Evolutionary conservation across 1,140 invertebrate genomes (phyloP), one percentile per base, ranked within the genome.

Genomic region (Apis laboriosa): DNA sequence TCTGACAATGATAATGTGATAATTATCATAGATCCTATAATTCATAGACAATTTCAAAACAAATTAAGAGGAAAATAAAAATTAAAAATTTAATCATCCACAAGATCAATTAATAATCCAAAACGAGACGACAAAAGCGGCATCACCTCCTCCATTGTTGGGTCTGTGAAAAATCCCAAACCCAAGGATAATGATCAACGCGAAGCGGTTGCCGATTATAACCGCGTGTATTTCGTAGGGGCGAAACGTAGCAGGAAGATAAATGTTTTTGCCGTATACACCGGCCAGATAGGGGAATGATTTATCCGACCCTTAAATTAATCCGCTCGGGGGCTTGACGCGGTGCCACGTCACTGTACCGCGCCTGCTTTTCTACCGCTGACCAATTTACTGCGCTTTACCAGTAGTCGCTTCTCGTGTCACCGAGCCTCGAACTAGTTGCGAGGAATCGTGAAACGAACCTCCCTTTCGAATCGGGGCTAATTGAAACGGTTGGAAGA

Each of bases 291-390:
- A 86, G 85, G 79, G 49, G 67, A 66, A 86, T 86, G 85, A 86
- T 86, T 86, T 86, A 86, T 86, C 75, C 86, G 75, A 43, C 75
- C 85, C 85, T 86, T 86, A 86, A 86, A 86, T 86, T 86, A 86
- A 86, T 86, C 85, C 79, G 79, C 84, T 64, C 78, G 24, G 84
- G 79, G 75, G 84, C 85, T 86, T 86, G 84, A 86, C 73, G 85
- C 84, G 84, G 66, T 75, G 80, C 60, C 78, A 61, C 73, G 56
- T 64, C 68, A 67, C 68, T 73, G 85, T 61, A 85, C 84, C 86
- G 49, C 74, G 70, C 79, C 70, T 68, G 85, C 85, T 86, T 86
- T 86, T 71, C 64, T 24, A 55, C 58, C 70, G 43, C 60, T 80
- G 70, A 80, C 58, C 78, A 80, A 71, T 64, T 80, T 60, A 67